Percentiles rank a stretch among this genome's conserved stretches.
Evolutionary conservation across 2,113 vertebrate genomes (phyloP).

Genomic region (Amazona guildingii): DNA sequence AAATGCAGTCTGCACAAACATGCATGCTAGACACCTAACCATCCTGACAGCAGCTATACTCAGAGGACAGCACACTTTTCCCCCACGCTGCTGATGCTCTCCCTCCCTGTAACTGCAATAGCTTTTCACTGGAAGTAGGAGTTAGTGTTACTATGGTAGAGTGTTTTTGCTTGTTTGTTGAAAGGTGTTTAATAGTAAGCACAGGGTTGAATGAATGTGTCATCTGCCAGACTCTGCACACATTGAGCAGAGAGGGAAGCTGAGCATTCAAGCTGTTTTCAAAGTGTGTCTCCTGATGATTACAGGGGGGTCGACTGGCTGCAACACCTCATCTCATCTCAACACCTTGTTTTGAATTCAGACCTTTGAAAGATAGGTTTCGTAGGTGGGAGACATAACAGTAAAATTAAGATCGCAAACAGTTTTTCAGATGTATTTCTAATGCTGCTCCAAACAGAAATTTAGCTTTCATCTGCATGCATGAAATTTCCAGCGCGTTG

Average conservation of each 20-base stretch:
- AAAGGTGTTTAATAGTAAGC: conserved; percentile 12
- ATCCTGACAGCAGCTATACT: conserved; percentile 23
- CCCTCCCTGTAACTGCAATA: not conserved
- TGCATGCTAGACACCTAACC: not conserved
- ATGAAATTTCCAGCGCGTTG: not conserved
- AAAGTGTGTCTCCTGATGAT: not conserved
- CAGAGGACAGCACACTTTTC: not conserved
- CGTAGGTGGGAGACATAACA: not conserved
- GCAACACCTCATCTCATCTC: not conserved
- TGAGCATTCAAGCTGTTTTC: not conserved
- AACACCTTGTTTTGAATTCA: not conserved
- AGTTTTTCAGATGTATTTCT: not conserved
- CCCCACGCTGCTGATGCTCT: not conserved
- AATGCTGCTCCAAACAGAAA: not conserved
- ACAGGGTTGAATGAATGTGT: not conserved
- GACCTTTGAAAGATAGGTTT: not conserved
- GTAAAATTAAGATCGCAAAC: not conserved
- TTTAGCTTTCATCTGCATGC: not conserved
- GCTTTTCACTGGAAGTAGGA: not conserved
- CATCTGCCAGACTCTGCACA: not conserved
- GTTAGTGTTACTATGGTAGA: not conserved
- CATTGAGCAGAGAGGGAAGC: not conserved
- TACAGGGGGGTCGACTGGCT: not conserved
- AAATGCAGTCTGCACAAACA: not conserved
- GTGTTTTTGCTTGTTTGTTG: not conserved